phyloP scores from a whole-genome alignment of 2,888 invertebrate species.

The Pristionchus exspectatus region DNA sequence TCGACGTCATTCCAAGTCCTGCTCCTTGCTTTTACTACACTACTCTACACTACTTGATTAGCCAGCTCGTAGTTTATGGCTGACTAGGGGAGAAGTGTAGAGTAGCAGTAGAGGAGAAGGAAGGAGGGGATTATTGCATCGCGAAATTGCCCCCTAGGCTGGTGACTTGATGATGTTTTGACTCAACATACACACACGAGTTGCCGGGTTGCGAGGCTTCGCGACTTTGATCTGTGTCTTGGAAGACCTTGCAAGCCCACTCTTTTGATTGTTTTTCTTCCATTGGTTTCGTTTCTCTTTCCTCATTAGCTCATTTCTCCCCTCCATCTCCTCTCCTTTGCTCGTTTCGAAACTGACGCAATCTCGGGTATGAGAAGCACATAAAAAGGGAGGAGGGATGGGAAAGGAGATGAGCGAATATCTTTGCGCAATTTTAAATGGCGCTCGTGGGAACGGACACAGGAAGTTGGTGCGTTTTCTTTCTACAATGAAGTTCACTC shows the following conservation, averaged over 20 bases:
- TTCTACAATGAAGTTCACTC: too few relatives aligned
- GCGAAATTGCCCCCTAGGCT: constrained; percentile 31
- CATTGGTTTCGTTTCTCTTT: neutral
- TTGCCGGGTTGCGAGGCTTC: neutral
- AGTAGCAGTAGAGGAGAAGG: constrained; percentile 1
- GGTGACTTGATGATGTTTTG: constrained; percentile 1
- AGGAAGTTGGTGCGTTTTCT: neutral
- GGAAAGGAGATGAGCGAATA: neutral
- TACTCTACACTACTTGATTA: constrained; percentile 3
- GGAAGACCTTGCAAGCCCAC: too few relatives aligned
- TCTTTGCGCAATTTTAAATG: neutral
- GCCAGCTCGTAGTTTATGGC: neutral
- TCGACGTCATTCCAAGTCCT: neutral
- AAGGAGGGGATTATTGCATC: constrained; percentile 36
- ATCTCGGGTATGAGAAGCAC: constrained; percentile 45
- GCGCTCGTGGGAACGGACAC: constrained; percentile 5
- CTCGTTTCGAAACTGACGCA: constrained; percentile 28
- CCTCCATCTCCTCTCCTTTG: neutral
- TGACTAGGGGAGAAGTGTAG: constrained; percentile 15
- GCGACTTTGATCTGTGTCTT: neutral
- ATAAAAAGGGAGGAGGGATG: constrained; percentile 5
- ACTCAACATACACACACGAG: neutral
- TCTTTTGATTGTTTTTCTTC: neutral
- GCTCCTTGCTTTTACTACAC: neutral
- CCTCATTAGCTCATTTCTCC: constrained; percentile 27